phyloP scores from a whole-genome alignment of 2,113 vertebrate genomes.

The Myanophis thanlyinensis region DNA sequence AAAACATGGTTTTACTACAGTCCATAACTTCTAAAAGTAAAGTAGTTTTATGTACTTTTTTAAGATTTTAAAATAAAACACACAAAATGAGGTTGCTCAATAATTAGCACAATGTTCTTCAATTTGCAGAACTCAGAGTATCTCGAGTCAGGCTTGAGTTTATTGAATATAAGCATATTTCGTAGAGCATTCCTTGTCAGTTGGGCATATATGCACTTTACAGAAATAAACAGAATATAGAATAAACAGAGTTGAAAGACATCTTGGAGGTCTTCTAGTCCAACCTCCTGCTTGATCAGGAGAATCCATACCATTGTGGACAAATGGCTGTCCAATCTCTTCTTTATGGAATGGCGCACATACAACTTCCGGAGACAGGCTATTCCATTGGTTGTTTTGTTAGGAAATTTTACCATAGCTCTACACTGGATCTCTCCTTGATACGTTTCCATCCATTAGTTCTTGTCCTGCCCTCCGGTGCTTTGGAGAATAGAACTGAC shows the following conservation, averaged over 20 bases:
- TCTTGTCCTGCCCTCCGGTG: background rate
- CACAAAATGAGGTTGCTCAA: background rate
- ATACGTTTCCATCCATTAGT: background rate
- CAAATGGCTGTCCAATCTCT: background rate
- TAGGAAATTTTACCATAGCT: background rate
- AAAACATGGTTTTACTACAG: background rate
- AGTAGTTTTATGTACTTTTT: too few relatives aligned
- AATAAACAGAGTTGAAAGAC: background rate
- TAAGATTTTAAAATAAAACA: background rate
- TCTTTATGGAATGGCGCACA: background rate
- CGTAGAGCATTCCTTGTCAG: background rate
- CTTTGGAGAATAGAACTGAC: background rate
- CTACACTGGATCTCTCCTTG: background rate
- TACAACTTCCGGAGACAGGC: background rate
- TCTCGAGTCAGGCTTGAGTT: background rate
- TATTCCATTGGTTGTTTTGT: background rate
- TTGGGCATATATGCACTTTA: background rate
- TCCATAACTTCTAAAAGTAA: background rate
- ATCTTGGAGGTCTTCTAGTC: background rate
- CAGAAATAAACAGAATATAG: background rate
- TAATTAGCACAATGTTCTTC: background rate
- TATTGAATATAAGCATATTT: background rate
- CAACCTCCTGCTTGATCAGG: background rate
- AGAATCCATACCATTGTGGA: background rate
- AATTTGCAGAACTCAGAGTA: background rate